phyloP scores from a whole-genome alignment of 2,888 invertebrate genomes.

The Phyto melanocephala region DNA sequence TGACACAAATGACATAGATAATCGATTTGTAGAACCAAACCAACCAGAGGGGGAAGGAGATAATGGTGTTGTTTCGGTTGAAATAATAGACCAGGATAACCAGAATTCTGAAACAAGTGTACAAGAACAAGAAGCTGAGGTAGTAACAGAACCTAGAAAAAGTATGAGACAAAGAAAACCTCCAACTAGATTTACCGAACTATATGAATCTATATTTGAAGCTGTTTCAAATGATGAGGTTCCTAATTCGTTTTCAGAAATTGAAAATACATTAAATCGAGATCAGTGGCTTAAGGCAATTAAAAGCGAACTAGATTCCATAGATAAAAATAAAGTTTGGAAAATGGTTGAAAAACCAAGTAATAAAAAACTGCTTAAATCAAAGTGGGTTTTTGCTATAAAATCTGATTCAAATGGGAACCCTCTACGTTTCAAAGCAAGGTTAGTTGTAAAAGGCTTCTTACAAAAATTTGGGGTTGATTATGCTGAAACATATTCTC shows the following conservation, averaged over 20 bases:
- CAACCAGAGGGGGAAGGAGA: not conserved
- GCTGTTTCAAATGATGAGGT: not conserved
- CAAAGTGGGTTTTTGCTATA: constrained; percentile 13
- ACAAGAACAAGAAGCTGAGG: too few relatives aligned
- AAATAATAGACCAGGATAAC: not conserved
- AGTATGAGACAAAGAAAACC: too few relatives aligned
- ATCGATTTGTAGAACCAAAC: not conserved
- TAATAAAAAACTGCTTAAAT: constrained; percentile 17
- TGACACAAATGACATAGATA: not conserved
- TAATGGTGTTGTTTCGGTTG: not conserved
- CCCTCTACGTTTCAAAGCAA: constrained; percentile 37
- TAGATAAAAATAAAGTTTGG: not conserved
- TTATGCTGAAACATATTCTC: constrained; percentile 1
- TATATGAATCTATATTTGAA: constrained; percentile 5
- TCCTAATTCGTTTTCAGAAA: not conserved
- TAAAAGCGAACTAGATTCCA: not conserved
- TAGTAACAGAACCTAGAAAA: too few relatives aligned
- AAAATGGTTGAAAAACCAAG: too few relatives aligned
- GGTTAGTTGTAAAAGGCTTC: constrained; percentile 48
- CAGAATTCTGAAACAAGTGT: not conserved
- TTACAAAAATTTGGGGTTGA: constrained; percentile 47
- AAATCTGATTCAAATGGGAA: too few relatives aligned
- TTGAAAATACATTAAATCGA: not conserved
- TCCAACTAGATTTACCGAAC: not conserved
- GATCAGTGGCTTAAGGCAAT: not conserved